These are phyloP conservation scores for Zhuqinia jingwanae DNA, from an alignment of 2,888 invertebrate species.

Conservation along the genomic window DNA sequence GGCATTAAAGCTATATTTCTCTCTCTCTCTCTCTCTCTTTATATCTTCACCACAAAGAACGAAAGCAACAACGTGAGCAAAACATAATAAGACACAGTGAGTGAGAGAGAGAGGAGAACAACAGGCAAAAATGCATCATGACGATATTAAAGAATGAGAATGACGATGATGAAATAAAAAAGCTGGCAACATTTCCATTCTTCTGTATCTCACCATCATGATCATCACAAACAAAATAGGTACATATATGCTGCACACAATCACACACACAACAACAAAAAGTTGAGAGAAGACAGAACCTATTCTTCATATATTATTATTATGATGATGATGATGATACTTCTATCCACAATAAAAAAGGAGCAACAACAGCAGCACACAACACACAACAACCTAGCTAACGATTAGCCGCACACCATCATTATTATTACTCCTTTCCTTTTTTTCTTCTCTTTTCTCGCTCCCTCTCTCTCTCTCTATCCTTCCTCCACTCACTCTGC, in stretches of 20 bases:
- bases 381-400: neutral
- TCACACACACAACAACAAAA: too few relatives aligned
- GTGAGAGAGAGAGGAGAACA: too few relatives aligned
- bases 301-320: constrained; percentile 1
- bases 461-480: constrained; percentile 7
- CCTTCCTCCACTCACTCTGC: constrained; percentile 29
- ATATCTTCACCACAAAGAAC: constrained; percentile 55
- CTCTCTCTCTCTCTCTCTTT: too few relatives aligned
- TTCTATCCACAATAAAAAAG: constrained; percentile 18
- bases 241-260: too few relatives aligned
- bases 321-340: constrained; percentile 5
- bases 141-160: constrained; percentile 8
- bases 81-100: constrained; percentile 59
- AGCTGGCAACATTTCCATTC: constrained; percentile 53
- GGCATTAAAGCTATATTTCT: constrained; percentile 60
- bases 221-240: constrained; percentile 51
- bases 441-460: constrained; percentile 12
- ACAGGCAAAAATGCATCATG: constrained; percentile 54
- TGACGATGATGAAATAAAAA: constrained; percentile 30
- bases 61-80: constrained; percentile 62
- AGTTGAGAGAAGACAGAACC: constrained; percentile 8
- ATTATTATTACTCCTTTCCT: constrained; percentile 67
- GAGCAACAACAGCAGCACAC: constrained; percentile 22
- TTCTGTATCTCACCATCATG: constrained; percentile 61
- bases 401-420: constrained; percentile 63